Evolutionary conservation across 2,888 invertebrate species (phyloP), one percentile per base, ranked within the genome.

Genomic region (Himalopsyche anomala): DNA sequence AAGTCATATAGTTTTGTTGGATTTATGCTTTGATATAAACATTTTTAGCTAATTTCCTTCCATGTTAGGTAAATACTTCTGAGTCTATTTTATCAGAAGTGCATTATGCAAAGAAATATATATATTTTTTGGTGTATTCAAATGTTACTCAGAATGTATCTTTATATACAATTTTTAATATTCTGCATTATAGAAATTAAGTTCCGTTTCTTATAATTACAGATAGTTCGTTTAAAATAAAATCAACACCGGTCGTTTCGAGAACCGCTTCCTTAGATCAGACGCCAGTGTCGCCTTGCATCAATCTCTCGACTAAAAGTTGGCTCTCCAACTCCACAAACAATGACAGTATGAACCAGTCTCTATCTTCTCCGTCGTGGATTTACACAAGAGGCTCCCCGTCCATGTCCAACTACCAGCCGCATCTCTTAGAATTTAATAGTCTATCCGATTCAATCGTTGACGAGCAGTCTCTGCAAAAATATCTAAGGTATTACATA

Each of bases 391-490:
- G 90, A 85, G 90, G 90, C 19, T 90, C 90, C 19, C 90, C 90
- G 5, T 80, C 87, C 54, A 85, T 88, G 84, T 85, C 87, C 28
- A 85, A 85, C 42, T 87, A 85, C 82, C 82, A 87, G 12, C 86
- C 88, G n/a, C 85, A 87, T 12, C 79, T 85, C 15, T 80, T 88
- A 40, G 84, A 88, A 40, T 88, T 88, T 42, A 74, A 82, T 17
- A 82, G 85, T 17, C 55, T 79, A 55, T 74, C 84, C n/a, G 94
- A 94, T 85, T 90, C 92, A 28, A 93, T 94, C 82, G 91, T 91
- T 0, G 93, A 94, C 89, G 93, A 93, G 87, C 90, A 91, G 51
- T 91, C 91, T 17, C 90, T 94, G 55, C 90, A 91, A 28, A 90
- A 92, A 83, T 94, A 93, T 90, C 90, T 94, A 69, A 91, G 90